These are phyloP conservation scores for Mobula birostris DNA, from an alignment of 2,113 vertebrate species.

Conservation along the genomic window DNA sequence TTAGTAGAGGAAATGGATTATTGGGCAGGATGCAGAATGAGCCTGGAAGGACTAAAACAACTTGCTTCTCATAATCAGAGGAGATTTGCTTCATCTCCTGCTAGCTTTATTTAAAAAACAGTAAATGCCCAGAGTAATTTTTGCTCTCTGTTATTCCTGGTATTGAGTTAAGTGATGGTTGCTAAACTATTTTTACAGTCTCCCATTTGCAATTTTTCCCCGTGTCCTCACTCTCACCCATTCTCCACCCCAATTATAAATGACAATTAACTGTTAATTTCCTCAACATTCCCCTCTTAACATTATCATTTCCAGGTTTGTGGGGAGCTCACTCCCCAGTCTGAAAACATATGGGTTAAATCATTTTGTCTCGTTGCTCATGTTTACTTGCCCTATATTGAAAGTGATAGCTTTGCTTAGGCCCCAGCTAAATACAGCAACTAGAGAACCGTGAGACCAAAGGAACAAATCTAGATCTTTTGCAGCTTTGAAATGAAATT, in stretches of 20 bases:
- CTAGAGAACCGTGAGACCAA: neutral
- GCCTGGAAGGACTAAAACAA: neutral
- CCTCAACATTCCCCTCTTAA: too few relatives aligned
- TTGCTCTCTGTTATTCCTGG: too few relatives aligned
- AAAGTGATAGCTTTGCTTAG: neutral
- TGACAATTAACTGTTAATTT: too few relatives aligned
- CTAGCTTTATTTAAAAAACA: neutral
- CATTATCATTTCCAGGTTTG: too few relatives aligned
- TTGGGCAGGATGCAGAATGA: neutral
- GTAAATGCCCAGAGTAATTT: neutral
- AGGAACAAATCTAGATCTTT: neutral
- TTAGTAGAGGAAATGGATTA: neutral
- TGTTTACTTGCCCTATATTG: neutral
- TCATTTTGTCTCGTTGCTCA: too few relatives aligned
- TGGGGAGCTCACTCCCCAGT: too few relatives aligned
- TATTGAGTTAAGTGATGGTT: too few relatives aligned
- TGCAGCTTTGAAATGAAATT: neutral
- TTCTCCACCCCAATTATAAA: too few relatives aligned
- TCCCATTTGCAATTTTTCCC: too few relatives aligned
- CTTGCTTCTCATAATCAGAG: neutral
- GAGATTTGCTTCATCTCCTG: neutral
- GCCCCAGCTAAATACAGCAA: neutral
- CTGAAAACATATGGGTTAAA: neutral
- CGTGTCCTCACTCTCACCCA: too few relatives aligned
- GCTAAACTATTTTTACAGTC: too few relatives aligned